A percentile compares a stretch with the other conserved stretches of the same genome.
Conservation (phyloP, 2,888 invertebrate genomes). For the Oconnorella tubifera region DNA sequence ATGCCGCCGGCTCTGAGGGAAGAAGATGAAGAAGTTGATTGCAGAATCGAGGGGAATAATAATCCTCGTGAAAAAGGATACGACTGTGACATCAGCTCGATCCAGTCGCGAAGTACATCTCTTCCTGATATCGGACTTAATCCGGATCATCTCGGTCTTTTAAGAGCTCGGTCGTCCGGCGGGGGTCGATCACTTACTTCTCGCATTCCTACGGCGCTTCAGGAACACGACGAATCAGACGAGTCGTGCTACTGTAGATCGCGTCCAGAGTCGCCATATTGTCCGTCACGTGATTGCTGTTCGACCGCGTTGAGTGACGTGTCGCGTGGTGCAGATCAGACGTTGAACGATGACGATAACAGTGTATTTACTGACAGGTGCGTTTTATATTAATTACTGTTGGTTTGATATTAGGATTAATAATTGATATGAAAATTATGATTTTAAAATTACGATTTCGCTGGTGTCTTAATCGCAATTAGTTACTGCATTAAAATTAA, state of each 20-base stretch:
- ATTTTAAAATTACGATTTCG: too few species aligned
- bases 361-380: too few species aligned
- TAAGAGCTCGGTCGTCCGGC: conserved; percentile 5
- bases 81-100: too few species aligned
- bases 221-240: conserved; percentile 10
- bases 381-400: too few species aligned
- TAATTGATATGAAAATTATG: too few species aligned
- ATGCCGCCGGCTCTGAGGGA: neutral
- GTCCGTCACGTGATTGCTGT: neutral
- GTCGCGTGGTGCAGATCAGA: too few species aligned
- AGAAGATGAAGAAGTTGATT: conserved; percentile 1
- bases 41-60: neutral
- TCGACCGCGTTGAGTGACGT: neutral
- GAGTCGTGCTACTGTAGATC: neutral
- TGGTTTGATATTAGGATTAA: too few species aligned
- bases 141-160: conserved; percentile 4
- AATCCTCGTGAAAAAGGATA: too few species aligned
- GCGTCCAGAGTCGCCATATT: too few species aligned
- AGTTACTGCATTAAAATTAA: too few species aligned
- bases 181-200: neutral
- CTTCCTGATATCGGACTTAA: conserved; percentile 9
- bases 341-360: too few species aligned
- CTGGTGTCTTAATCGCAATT: too few species aligned
- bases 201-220: conserved; percentile 2
- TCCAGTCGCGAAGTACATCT: conserved; percentile 4